These are phyloP conservation scores for Valencia hispanica DNA, from an alignment of 2,797 vertebrate genomes.

Conservation along the genomic window DNA sequence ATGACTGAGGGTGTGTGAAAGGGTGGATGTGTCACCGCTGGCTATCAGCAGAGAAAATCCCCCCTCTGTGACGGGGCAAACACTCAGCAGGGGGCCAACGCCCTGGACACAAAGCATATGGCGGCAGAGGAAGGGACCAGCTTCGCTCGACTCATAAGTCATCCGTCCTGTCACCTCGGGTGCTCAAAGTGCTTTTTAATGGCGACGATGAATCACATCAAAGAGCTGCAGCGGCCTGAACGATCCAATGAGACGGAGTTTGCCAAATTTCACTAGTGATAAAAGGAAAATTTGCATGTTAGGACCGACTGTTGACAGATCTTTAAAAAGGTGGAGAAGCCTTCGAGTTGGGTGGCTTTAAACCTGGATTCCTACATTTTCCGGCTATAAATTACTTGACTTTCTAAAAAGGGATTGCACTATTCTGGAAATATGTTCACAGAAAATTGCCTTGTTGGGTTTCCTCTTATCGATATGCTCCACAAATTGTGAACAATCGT, in stretches of 20 bases:
- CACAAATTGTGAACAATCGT: neutral
- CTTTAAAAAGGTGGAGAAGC: neutral
- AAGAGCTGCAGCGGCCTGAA: conserved; percentile 25
- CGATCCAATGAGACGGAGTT: neutral
- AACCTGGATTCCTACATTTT: neutral
- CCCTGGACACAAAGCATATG: conserved; percentile 56
- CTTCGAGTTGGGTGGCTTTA: neutral
- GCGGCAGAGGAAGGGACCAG: conserved; percentile 5
- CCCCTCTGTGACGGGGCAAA: conserved; percentile 37
- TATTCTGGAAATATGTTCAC: neutral
- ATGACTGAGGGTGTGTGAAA: too few relatives aligned
- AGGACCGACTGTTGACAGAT: conserved; percentile 5
- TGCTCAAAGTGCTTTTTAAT: conserved; percentile 19
- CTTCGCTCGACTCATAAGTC: conserved; percentile 36
- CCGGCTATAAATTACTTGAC: neutral
- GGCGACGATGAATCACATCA: conserved; percentile 37
- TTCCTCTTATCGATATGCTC: neutral
- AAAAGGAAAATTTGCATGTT: conserved; percentile 2
- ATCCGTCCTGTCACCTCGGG: conserved; percentile 33
- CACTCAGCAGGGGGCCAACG: conserved; percentile 41
- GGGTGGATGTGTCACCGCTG: conserved; percentile 30
- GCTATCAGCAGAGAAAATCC: conserved; percentile 18
- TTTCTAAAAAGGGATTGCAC: neutral
- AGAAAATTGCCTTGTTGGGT: neutral
- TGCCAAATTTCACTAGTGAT: conserved; percentile 25